phyloP scores from a whole-genome alignment of 2,888 invertebrate genomes.

The Gnatocerus cornutus region DNA sequence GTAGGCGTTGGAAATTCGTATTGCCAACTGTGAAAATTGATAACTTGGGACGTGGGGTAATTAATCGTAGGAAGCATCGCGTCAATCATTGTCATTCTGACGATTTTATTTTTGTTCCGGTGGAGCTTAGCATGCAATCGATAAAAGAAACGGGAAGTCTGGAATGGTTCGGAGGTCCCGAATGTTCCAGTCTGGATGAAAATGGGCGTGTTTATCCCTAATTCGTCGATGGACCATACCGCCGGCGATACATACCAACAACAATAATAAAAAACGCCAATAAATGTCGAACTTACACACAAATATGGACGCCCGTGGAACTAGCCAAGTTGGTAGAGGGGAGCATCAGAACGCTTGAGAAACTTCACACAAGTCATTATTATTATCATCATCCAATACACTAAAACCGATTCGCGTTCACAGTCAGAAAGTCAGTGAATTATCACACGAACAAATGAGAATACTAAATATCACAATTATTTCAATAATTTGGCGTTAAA shows the following conservation, averaged over 20 bases:
- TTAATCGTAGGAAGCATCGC: neutral
- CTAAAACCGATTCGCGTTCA: constrained; percentile 54
- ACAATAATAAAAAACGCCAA: constrained; percentile 20
- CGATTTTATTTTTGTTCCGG: constrained; percentile 10
- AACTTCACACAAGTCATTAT: constrained; percentile 65
- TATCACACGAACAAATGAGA: constrained; percentile 68
- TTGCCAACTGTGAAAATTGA: constrained; percentile 9
- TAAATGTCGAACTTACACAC: constrained; percentile 61
- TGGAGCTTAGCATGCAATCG: neutral
- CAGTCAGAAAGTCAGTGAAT: constrained; percentile 58
- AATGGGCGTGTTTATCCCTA: neutral
- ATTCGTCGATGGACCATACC: neutral
- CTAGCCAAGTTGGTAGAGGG: constrained; percentile 64
- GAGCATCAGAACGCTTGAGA: constrained; percentile 64
- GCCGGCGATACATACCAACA: constrained; percentile 43
- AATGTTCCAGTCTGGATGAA: neutral
- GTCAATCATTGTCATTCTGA: constrained; percentile 11
- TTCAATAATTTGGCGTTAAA: constrained; percentile 71
- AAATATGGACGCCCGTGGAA: constrained; percentile 69
- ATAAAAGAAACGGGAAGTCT: constrained; percentile 15
- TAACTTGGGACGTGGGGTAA: neutral
- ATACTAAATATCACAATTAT: constrained; percentile 72
- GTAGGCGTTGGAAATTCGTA: constrained; percentile 42
- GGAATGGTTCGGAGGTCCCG: neutral
- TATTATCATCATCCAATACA: constrained; percentile 48